Evolutionary conservation across 2,888 invertebrate genomes (phyloP), one percentile per base, ranked within the genome.

Genomic region (Chironomus riparius): DNA sequence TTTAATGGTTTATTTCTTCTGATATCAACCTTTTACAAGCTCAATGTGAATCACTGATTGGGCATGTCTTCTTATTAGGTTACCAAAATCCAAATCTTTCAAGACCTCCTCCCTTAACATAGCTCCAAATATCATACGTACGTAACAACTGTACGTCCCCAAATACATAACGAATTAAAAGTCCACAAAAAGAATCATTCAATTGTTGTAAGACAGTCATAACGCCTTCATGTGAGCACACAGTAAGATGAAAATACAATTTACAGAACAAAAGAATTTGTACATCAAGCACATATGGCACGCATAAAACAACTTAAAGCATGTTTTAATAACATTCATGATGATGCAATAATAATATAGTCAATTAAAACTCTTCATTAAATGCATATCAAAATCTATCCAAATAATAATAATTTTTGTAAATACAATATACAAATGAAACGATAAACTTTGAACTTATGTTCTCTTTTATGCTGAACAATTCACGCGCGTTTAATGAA

Each of bases 301-400:
- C 24, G 13, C 24, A 65, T 65, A 13, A 13, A 13, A 65, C 2
- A 38, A 10, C 38, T 38, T 2, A 10, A 2, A 28, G 28, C 28
- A 62, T 65, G 24, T 21, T 4, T 56, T 56, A 56, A 56, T 18
- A 56, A 1, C 38, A 10, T 38, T 38, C 10, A 24, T 62, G 72
- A 72, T 72, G 72, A 72, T 72, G 62, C 61, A 72, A 72, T 62
- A 72, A 72, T 62, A 56, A 47, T 72, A 61, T 15, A 28, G 72
- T 62, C 72, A 72, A 72, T 72, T 72, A 72, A 72, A 62, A 72
- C 24, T 61, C 56, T 72, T 72, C 72, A 72, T 61, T 28, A 62
- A 72, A 21, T 10, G 12, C 62, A 38, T 28, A 50, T 62, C 24
- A 21, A 62, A 47, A 50, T 50, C 12, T 48, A 50, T 50, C 50